Evolutionary conservation across 23 tunicate species (phyloP).

Genomic region (Oikopleura dioica): DNA sequence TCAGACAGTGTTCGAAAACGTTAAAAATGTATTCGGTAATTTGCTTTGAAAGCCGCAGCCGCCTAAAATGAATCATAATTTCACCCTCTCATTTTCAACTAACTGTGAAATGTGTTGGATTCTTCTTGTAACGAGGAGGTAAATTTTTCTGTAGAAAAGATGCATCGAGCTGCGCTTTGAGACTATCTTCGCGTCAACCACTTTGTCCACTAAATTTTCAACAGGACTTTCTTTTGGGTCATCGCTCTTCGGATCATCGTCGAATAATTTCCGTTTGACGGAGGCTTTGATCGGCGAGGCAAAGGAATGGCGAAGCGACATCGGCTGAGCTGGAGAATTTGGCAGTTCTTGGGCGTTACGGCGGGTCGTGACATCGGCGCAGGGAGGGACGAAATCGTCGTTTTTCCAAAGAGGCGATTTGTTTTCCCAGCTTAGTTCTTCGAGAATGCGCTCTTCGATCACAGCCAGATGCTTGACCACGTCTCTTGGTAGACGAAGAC

Average conservation of each 20-base stretch:
- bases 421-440: conserved; percentile 47
- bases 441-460: conserved; percentile 71
- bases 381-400: background rate
- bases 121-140: background rate
- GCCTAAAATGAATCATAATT: too few relatives aligned
- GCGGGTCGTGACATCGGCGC: background rate
- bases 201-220: background rate
- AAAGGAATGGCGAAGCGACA: background rate
- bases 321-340: background rate
- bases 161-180: background rate
- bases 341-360: background rate
- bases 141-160: background rate
- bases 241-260: background rate
- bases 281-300: background rate
- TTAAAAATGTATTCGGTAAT: background rate
- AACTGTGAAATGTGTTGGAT: background rate
- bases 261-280: background rate
- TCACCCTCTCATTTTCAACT: background rate
- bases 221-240: background rate
- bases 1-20: background rate
- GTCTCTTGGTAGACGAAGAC: conserved; percentile 25
- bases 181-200: too few relatives aligned
- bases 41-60: too few relatives aligned
- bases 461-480: conserved; percentile 54
- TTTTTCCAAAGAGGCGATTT: conserved; percentile 59